Evolutionary conservation across 1,140 invertebrate species (phyloP).

Genomic region (Drosophila erecta): DNA sequence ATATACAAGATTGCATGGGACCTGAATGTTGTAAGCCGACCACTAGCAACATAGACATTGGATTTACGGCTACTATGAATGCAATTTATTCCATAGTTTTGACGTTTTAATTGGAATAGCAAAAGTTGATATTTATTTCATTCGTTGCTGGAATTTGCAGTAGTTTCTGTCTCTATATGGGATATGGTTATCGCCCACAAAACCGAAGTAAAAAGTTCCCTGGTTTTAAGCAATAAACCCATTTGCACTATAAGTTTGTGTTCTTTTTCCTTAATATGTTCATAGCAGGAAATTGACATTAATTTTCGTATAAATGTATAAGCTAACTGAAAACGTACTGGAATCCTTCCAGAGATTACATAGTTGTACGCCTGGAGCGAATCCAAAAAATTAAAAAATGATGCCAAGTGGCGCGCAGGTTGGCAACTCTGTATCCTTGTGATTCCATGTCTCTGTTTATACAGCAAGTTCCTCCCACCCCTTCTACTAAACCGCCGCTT

Average conservation of each 20-base stretch:
- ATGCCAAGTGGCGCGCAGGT: slow-evolving; percentile 65
- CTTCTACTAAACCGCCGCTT: background rate
- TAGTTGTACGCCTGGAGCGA: background rate
- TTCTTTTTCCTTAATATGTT: too few species aligned
- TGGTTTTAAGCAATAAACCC: background rate
- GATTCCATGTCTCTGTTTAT: slow-evolving; percentile 46
- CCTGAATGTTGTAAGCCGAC: background rate
- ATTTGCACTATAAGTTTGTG: background rate
- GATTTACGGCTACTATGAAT: background rate
- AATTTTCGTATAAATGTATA: slow-evolving; percentile 8
- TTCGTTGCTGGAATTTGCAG: too few species aligned
- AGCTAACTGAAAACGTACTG: slow-evolving; percentile 13
- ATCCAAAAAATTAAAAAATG: slow-evolving; percentile 45
- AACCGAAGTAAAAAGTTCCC: too few species aligned
- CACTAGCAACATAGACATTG: background rate
- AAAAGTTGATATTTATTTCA: too few species aligned
- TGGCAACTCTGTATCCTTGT: slow-evolving; percentile 41
- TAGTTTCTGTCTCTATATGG: too few species aligned
- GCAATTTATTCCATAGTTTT: background rate
- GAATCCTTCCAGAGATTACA: slow-evolving; percentile 4
- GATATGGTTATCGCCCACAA: too few species aligned
- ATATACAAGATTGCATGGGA: slow-evolving; percentile 30
- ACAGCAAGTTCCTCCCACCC: slow-evolving; percentile 51
- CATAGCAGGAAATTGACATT: too few species aligned
- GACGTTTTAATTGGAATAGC: background rate